Evolutionary conservation across 2,113 vertebrate genomes (phyloP).

Genomic region (Lontra canadensis): DNA sequence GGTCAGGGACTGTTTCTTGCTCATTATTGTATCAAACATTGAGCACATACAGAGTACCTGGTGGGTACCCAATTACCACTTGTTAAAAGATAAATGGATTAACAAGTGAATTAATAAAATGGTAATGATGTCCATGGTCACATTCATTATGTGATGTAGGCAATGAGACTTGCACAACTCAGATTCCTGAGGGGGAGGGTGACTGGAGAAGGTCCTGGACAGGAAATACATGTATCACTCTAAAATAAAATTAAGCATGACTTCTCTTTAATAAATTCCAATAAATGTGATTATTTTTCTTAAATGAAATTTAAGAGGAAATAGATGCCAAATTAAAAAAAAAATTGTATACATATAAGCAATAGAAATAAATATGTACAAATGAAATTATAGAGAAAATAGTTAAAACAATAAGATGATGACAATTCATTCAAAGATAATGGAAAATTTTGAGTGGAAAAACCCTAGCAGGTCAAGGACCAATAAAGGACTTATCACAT

Average conservation of each 20-base stretch:
- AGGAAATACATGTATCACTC: not conserved
- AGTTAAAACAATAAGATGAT: not conserved
- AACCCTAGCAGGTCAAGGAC: not conserved
- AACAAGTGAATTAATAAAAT: not conserved
- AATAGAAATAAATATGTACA: not conserved
- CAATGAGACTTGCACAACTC: not conserved
- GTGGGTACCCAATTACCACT: not conserved
- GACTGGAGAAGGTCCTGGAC: fast-evolving
- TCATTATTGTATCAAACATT: not conserved
- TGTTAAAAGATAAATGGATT: not conserved
- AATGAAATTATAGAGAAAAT: not conserved
- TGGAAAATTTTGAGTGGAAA: not conserved
- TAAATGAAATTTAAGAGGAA: not conserved
- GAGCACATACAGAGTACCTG: not conserved
- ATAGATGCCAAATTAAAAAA: not conserved
- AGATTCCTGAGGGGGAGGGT: not conserved
- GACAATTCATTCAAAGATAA: not conserved
- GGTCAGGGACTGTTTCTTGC: not conserved
- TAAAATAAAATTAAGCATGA: not conserved
- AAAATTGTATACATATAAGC: not conserved
- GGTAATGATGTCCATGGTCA: not conserved
- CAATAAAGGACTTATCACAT: not conserved
- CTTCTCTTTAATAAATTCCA: not conserved
- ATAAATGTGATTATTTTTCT: not conserved
- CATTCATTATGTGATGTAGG: not conserved